Conservation (phyloP, 1,140 invertebrate genomes). For the Cyclargus thomasi region DNA sequence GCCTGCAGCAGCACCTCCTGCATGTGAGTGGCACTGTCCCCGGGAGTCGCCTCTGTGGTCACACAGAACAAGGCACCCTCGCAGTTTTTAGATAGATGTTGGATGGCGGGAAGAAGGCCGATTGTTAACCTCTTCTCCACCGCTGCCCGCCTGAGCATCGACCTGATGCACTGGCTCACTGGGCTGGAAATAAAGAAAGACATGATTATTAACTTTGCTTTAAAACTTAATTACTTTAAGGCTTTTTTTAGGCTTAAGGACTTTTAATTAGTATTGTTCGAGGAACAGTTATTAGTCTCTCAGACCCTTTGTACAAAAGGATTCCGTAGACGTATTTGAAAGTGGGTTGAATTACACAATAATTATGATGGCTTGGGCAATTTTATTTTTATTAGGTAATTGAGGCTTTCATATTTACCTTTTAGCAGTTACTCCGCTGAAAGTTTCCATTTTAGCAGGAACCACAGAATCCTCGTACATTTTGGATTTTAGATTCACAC, state of each 20-base stretch:
- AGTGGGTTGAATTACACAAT: constrained; percentile 4
- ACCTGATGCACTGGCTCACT: constrained; percentile 74
- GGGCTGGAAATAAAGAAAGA: constrained; percentile 51
- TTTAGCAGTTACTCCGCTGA: constrained; percentile 62
- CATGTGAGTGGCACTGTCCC: constrained; percentile 81
- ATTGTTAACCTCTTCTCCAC: constrained; percentile 77
- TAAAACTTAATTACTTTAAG: constrained; percentile 5
- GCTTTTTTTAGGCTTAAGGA: background rate
- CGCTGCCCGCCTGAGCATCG: constrained; percentile 76
- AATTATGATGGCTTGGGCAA: background rate
- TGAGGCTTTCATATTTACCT: constrained; percentile 39
- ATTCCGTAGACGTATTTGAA: background rate
- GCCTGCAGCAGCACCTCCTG: constrained; percentile 82
- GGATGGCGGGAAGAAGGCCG: constrained; percentile 77
- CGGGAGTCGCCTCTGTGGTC: constrained; percentile 76
- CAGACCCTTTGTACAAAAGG: background rate
- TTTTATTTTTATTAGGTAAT: background rate
- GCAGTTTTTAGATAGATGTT: constrained; percentile 76
- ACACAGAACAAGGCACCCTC: constrained; percentile 79
- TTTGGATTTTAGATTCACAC: constrained; percentile 51
- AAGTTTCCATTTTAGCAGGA: constrained; percentile 58
- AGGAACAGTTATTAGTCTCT: background rate
- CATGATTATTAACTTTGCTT: constrained; percentile 24
- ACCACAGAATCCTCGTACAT: constrained; percentile 64
- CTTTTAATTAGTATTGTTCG: background rate